These are phyloP conservation scores for Erebia epiphron DNA, from an alignment of 2,888 invertebrate species.

Conservation along the genomic window DNA sequence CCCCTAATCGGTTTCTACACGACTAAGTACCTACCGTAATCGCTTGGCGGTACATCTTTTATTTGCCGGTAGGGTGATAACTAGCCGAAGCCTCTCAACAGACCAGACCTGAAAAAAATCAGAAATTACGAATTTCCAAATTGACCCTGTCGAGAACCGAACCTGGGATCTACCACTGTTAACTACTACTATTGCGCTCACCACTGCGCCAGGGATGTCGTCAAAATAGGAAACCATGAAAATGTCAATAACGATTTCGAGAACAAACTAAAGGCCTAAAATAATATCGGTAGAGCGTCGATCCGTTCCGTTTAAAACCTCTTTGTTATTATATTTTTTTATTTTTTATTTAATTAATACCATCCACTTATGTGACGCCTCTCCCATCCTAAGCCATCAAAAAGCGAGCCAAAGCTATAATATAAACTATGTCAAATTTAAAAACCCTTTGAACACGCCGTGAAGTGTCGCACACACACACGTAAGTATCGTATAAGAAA, in stretches of 20 bases:
- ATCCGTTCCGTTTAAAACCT: constrained; percentile 36
- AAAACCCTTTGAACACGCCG: constrained; percentile 76
- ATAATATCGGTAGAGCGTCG: constrained; percentile 30
- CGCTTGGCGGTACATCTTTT: no score
- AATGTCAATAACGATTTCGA: background rate
- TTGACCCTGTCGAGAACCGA: no score
- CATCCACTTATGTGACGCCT: constrained; percentile 47
- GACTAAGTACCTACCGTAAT: no score
- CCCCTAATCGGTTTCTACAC: no score
- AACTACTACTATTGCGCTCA: no score
- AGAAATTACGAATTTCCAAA: no score
- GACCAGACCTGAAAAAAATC: no score
- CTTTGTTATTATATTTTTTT: constrained; percentile 45
- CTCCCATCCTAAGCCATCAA: constrained; percentile 57
- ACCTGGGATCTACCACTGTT: no score
- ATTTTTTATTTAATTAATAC: constrained; percentile 56
- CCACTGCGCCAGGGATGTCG: no score
- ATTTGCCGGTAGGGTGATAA: no score
- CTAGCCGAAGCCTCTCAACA: no score
- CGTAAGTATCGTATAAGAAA: constrained; percentile 69
- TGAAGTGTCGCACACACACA: constrained; percentile 70
- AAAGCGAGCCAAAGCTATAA: constrained; percentile 64
- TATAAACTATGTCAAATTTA: constrained; percentile 80
- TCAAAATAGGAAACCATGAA: no score
- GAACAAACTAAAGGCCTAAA: background rate